A percentile compares a stretch with the other conserved stretches of the same genome.
Conservation (phyloP, 2,113 vertebrate species). For the Pseudorectes ferrugineus region DNA sequence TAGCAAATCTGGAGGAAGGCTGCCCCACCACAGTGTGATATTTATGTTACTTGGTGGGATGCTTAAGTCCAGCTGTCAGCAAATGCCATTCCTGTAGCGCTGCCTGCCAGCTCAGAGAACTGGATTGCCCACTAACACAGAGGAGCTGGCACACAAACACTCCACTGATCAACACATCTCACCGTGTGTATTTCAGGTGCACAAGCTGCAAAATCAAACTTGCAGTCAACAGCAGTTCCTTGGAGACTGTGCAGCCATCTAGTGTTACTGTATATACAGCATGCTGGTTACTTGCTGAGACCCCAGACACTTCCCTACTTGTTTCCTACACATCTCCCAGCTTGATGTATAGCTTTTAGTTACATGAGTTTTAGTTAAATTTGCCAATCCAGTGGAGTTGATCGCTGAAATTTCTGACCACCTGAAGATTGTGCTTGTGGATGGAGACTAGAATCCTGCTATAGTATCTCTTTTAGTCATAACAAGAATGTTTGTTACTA, state of each 20-base stretch:
- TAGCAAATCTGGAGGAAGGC: not conserved
- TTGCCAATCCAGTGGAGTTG: not conserved
- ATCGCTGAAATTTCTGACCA: not conserved
- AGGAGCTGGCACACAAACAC: not conserved
- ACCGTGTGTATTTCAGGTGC: not conserved
- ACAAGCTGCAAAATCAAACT: not conserved
- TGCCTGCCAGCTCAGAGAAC: not conserved
- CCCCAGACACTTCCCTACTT: not conserved
- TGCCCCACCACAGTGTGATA: not conserved
- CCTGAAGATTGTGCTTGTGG: not conserved
- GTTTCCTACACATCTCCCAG: not conserved
- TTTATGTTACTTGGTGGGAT: not conserved
- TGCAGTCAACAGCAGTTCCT: not conserved
- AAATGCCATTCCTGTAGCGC: not conserved
- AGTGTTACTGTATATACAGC: not conserved
- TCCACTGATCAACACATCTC: not conserved
- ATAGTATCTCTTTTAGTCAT: not conserved
- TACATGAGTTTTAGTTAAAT: not conserved
- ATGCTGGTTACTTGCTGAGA: not conserved
- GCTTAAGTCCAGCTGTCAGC: not conserved
- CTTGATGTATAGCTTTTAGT: not conserved
- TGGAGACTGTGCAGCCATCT: conserved; percentile 11
- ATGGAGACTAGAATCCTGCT: not conserved
- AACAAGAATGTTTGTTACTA: not conserved
- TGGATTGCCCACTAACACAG: not conserved